These are phyloP conservation scores for Microcebus griseorufus DNA, from an alignment of 2,113 vertebrate genomes.

Conservation along the genomic window DNA sequence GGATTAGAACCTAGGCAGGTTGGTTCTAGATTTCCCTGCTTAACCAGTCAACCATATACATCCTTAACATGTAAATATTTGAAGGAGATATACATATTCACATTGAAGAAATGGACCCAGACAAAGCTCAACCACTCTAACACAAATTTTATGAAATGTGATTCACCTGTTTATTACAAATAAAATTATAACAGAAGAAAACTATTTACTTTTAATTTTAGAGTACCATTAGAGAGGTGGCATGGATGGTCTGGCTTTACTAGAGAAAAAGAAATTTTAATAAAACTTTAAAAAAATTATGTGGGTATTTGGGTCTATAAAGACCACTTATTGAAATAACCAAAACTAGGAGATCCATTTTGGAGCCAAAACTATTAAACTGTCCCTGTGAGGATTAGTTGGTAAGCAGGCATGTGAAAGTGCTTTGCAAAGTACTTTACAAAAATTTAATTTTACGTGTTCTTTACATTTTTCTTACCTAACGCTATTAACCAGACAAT, in stretches of 20 bases:
- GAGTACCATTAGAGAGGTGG: background rate
- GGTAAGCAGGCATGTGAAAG: background rate
- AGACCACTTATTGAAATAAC: background rate
- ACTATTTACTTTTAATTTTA: background rate
- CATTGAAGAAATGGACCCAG: background rate
- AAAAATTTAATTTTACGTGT: background rate
- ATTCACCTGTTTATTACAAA: slow-evolving; percentile 5
- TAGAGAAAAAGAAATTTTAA: slow-evolving; percentile 3
- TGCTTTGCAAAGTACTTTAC: background rate
- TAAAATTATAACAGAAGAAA: background rate
- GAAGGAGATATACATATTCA: background rate
- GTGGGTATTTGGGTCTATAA: background rate
- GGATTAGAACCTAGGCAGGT: background rate
- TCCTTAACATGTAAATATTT: background rate
- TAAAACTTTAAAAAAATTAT: background rate
- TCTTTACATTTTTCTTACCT: slow-evolving; percentile 27
- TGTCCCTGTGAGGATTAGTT: background rate
- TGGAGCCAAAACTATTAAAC: background rate
- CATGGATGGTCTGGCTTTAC: background rate
- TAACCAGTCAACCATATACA: background rate
- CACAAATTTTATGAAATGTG: background rate
- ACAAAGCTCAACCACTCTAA: background rate
- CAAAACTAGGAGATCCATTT: background rate
- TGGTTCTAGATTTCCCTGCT: background rate
- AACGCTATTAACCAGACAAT: slow-evolving; percentile 2